Conservation (phyloP, 2,888 invertebrate species). For the Athalia cordata region DNA sequence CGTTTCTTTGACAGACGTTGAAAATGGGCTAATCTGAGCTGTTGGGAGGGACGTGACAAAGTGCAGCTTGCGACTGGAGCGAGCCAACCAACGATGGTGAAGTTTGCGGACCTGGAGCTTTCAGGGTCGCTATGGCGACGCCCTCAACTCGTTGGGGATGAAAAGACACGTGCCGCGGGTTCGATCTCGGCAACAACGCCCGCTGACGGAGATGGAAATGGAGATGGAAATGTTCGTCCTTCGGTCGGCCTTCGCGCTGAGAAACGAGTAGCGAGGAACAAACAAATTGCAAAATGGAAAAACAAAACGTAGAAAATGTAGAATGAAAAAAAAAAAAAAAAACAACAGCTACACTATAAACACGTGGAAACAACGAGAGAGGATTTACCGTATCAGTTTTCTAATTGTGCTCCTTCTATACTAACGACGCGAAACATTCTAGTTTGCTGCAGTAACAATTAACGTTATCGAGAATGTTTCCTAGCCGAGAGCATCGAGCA, state of each 20-base stretch:
- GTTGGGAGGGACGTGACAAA: background rate
- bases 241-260: too few relatives aligned
- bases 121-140: conserved; percentile 45
- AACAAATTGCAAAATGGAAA: background rate
- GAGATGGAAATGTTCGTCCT: background rate
- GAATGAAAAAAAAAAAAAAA: too few relatives aligned
- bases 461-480: too few relatives aligned
- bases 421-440: too few relatives aligned
- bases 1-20: background rate
- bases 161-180: conserved; percentile 45
- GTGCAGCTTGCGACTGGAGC: background rate
- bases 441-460: too few relatives aligned
- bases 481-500: too few relatives aligned
- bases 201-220: background rate
- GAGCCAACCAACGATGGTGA: background rate
- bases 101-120: conserved; percentile 15
- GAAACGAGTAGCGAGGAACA: background rate
- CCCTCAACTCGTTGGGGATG: conserved; percentile 31
- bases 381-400: too few relatives aligned
- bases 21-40: background rate
- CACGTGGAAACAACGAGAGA: too few relatives aligned
- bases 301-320: background rate
- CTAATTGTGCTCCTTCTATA: too few relatives aligned
- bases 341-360: too few relatives aligned
- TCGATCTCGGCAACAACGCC: conserved; percentile 56